These are phyloP conservation scores for Drosophila pandora DNA, from an alignment of 1,140 invertebrate genomes.

Conservation along the genomic window DNA sequence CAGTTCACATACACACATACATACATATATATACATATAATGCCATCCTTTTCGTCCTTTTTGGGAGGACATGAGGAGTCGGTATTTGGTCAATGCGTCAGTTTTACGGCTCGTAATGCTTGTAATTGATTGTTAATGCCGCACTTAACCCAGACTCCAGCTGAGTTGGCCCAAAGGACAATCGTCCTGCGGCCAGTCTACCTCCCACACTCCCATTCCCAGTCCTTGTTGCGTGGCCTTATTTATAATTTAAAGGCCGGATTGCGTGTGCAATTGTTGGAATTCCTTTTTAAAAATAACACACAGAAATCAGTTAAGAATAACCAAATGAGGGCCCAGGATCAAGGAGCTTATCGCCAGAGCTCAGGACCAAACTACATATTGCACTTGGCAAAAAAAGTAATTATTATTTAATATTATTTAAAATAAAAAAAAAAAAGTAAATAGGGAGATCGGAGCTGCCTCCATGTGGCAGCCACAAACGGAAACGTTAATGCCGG, in stretches of 20 bases:
- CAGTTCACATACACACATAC: background rate
- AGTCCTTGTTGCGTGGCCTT: constrained; percentile 50
- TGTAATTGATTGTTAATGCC: constrained; percentile 75
- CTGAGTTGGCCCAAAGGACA: constrained; percentile 52
- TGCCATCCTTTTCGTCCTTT: constrained; percentile 8
- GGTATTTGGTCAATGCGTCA: constrained; percentile 68
- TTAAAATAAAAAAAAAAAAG: too few species aligned
- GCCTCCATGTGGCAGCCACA: constrained; percentile 19
- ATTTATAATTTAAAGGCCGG: constrained; percentile 62
- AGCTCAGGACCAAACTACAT: background rate
- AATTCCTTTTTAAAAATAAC: constrained; percentile 53
- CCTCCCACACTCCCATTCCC: background rate
- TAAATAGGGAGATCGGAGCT: background rate
- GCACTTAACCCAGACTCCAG: constrained; percentile 67
- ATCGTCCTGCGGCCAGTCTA: constrained; percentile 34
- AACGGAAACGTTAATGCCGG: constrained; percentile 61
- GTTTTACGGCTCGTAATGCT: constrained; percentile 73
- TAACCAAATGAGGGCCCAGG: constrained; percentile 41
- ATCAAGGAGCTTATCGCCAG: constrained; percentile 29
- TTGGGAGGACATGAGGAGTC: constrained; percentile 34
- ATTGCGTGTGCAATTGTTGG: constrained; percentile 61
- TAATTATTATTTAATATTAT: too few species aligned
- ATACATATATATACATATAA: background rate
- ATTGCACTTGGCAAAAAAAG: too few species aligned
- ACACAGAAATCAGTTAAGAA: constrained; percentile 58